Conservation (phyloP, 2,113 vertebrate species). For the Pantherophis guttatus region DNA sequence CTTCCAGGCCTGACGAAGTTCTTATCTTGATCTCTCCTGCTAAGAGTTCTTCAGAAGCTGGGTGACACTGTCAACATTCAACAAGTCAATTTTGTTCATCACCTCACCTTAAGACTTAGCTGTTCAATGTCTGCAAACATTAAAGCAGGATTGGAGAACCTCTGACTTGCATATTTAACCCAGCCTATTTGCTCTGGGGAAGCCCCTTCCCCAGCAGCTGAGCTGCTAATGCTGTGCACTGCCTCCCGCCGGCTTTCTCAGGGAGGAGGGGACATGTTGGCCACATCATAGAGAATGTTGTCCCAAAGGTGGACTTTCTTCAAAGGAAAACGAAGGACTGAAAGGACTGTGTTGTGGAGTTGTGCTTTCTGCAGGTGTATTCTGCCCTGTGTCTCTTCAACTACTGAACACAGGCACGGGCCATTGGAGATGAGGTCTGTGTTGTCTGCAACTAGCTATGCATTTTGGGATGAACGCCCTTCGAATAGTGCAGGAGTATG, state of each 20-base stretch:
- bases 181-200: background rate
- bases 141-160: background rate
- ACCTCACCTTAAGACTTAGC: background rate
- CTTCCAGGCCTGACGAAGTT: background rate
- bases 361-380: too few relatives aligned
- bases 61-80: background rate
- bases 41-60: background rate
- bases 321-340: too few relatives aligned
- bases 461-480: too few relatives aligned
- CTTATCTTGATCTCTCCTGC: background rate
- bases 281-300: background rate
- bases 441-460: too few relatives aligned
- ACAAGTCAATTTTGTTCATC: background rate
- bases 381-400: too few relatives aligned
- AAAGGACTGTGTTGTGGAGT: too few relatives aligned
- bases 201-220: background rate
- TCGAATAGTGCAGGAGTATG: too few relatives aligned
- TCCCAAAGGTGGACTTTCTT: too few relatives aligned
- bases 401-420: too few relatives aligned
- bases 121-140: background rate
- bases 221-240: background rate
- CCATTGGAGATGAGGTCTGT: too few relatives aligned
- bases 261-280: background rate
- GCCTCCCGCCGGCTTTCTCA: background rate
- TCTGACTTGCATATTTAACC: background rate